Conservation (phyloP, 2,113 vertebrate species). For the Turnix velox region DNA sequence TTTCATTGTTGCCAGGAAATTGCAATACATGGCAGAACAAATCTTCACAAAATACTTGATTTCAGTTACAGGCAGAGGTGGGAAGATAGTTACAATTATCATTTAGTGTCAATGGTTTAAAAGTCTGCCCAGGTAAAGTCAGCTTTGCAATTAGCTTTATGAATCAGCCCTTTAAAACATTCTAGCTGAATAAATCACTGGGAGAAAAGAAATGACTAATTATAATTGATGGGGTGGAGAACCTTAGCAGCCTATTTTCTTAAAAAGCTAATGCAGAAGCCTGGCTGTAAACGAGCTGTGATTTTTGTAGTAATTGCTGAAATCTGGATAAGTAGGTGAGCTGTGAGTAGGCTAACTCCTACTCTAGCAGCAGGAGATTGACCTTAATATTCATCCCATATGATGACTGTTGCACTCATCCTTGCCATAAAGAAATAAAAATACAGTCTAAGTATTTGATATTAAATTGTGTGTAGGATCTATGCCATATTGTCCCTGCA, state of each 20-base stretch:
- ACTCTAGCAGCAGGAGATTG: conserved; percentile 32
- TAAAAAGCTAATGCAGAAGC: not conserved
- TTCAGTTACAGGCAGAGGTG: not conserved
- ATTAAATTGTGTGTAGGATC: not conserved
- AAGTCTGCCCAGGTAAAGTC: conserved; percentile 37
- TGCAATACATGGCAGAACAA: not conserved
- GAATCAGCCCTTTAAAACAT: conserved; percentile 43
- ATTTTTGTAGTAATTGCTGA: conserved; percentile 47
- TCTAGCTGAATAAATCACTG: conserved; percentile 9
- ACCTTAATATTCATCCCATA: conserved; percentile 25
- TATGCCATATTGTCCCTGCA: not conserved
- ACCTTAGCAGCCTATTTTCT: not conserved
- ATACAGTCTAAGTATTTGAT: not conserved
- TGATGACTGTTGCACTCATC: not conserved
- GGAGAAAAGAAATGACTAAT: conserved; percentile 57
- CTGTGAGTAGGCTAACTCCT: conserved; percentile 39
- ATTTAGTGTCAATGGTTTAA: not conserved
- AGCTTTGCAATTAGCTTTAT: conserved; percentile 53
- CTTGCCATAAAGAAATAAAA: not conserved
- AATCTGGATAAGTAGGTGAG: conserved; percentile 36
- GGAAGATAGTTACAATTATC: not conserved
- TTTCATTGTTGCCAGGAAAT: conserved; percentile 18
- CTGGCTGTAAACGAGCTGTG: not conserved
- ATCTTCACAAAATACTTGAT: not conserved
- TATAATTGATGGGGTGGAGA: conserved; percentile 50